Conservation (phyloP, 2,113 vertebrate genomes). For the Tauraco erythrolophus region DNA sequence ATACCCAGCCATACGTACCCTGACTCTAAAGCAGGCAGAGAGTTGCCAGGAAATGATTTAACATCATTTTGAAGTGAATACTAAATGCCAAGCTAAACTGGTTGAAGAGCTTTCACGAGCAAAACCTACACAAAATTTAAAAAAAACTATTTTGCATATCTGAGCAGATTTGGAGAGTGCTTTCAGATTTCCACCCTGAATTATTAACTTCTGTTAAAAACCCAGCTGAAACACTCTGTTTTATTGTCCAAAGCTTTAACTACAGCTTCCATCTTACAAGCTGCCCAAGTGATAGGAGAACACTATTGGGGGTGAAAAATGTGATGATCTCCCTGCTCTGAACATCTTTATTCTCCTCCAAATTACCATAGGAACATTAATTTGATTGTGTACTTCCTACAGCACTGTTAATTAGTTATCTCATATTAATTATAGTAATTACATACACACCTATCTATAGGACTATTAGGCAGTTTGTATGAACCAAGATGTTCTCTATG, state of each 20-base stretch:
- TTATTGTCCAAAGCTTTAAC: background rate
- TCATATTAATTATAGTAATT: conserved; percentile 72
- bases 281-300: background rate
- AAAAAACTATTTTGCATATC: background rate
- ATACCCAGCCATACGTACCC: too few species aligned
- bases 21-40: background rate
- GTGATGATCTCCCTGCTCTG: background rate
- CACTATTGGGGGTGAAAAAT: background rate
- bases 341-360: conserved; percentile 14
- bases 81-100: background rate
- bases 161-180: background rate
- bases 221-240: background rate
- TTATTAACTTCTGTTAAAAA: background rate
- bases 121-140: background rate
- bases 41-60: background rate
- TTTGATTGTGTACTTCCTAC: conserved; percentile 60
- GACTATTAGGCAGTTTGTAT: conserved; percentile 30
- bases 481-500: conserved; percentile 4
- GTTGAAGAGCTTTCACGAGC: background rate
- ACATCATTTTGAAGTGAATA: background rate
- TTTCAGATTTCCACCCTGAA: background rate
- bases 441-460: conserved; percentile 66
- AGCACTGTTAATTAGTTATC: conserved; percentile 58
- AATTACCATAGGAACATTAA: conserved; percentile 54
- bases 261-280: background rate